These are phyloP conservation scores for Saccopteryx leptura DNA, from an alignment of 2,113 vertebrate genomes.

Conservation along the genomic window DNA sequence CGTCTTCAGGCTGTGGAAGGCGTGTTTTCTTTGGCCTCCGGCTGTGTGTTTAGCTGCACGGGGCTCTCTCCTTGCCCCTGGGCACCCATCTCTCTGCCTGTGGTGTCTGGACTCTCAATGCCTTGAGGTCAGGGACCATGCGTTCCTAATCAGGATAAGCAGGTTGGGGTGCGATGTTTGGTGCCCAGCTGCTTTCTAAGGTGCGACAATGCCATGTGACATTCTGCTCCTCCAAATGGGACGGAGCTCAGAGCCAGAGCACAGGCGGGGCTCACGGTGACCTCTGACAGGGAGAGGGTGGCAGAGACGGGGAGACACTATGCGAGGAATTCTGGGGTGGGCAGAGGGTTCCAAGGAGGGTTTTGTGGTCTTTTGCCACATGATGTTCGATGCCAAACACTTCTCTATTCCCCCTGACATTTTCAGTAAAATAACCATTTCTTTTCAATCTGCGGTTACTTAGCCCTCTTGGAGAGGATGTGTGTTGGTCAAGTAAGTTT, in stretches of 20 bases:
- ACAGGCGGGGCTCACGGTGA: rapidly evolving
- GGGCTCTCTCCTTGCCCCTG: neutral
- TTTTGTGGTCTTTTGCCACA: neutral
- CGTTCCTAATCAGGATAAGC: neutral
- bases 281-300: neutral
- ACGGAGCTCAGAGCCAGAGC: neutral
- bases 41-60: neutral
- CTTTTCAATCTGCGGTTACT: neutral
- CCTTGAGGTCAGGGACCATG: neutral
- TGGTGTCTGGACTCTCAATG: neutral
- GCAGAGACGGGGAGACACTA: neutral
- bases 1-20: neutral
- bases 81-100: neutral
- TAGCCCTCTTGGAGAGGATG: neutral
- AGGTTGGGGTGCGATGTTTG: rapidly evolving
- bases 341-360: neutral
- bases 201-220: rapidly evolving
- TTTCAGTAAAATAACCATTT: neutral
- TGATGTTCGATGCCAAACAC: neutral
- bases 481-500: too few relatives aligned
- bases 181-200: neutral
- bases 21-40: rapidly evolving
- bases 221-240: rapidly evolving
- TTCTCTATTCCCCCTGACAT: neutral
- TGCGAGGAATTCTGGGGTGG: neutral